Evolutionary conservation across 2,113 vertebrate species (phyloP).

Genomic region (Clarias gariepinus): DNA sequence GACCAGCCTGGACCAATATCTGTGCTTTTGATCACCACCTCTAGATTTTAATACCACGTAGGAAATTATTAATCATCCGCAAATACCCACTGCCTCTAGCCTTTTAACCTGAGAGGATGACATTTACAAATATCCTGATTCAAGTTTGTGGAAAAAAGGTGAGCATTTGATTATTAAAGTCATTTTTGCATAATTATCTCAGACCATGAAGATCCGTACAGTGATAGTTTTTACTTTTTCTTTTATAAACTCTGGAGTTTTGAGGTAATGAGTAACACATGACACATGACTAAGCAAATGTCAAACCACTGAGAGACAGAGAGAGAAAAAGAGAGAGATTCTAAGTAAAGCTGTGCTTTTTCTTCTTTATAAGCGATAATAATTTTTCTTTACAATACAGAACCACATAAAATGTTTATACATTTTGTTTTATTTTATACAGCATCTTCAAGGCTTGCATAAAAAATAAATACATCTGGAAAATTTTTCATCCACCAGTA

Average conservation of each 20-base stretch:
- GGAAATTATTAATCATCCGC: neutral
- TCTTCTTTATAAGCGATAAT: neutral
- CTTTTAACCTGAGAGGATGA: neutral
- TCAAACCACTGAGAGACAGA: neutral
- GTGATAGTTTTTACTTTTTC: neutral
- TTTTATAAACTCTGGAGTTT: neutral
- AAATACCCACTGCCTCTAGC: neutral
- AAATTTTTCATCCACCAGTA: neutral
- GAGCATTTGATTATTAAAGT: neutral
- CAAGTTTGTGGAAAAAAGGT: neutral
- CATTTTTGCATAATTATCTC: neutral
- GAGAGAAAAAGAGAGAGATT: neutral
- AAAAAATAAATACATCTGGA: constrained; percentile 42
- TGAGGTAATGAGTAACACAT: constrained; percentile 2
- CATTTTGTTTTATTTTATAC: constrained; percentile 18
- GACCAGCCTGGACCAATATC: neutral
- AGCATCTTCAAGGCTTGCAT: constrained; percentile 14
- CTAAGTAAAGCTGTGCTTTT: neutral
- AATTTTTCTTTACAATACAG: neutral
- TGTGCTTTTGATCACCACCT: neutral
- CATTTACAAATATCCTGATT: neutral
- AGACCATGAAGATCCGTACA: neutral
- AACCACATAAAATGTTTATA: neutral
- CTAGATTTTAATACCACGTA: neutral
- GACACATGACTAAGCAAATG: constrained; percentile 22